Evolutionary conservation across 1,140 invertebrate species (phyloP).

Genomic region (Bombus ignitus): DNA sequence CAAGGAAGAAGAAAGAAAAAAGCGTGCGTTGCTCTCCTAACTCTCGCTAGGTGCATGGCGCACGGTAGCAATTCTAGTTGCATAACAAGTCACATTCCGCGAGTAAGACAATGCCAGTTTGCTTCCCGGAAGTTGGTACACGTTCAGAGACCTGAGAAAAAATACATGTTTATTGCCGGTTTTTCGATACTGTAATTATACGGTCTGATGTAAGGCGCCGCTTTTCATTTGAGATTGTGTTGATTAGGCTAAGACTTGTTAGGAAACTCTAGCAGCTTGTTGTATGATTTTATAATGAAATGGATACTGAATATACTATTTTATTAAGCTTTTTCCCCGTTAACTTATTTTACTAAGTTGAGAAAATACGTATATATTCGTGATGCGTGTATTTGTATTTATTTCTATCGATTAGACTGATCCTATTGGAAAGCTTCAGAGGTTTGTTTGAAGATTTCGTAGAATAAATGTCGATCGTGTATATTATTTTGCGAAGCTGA

Average conservation of each 20-base stretch:
- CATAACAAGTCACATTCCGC: conserved; percentile 12
- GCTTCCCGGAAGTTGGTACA: conserved; percentile 16
- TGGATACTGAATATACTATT: no score
- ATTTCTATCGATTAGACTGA: neutral
- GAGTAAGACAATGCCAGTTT: neutral
- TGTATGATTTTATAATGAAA: neutral
- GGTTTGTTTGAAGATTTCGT: neutral
- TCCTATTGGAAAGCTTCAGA: neutral
- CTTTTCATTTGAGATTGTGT: neutral
- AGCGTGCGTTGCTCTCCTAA: neutral
- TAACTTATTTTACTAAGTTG: neutral
- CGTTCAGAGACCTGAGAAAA: neutral
- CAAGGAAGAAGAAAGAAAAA: neutral
- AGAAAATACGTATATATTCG: neutral
- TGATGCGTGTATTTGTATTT: no score
- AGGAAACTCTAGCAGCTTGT: neutral
- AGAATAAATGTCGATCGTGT: neutral
- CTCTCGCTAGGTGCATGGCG: neutral
- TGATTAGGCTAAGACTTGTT: neutral
- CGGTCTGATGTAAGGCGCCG: neutral
- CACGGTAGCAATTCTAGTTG: neutral
- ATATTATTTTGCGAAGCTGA: neutral
- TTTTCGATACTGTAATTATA: neutral
- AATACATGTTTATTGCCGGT: neutral
- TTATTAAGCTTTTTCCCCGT: no score